These are phyloP conservation scores for Natator depressus DNA, from an alignment of 2,113 vertebrate species.

Conservation along the genomic window DNA sequence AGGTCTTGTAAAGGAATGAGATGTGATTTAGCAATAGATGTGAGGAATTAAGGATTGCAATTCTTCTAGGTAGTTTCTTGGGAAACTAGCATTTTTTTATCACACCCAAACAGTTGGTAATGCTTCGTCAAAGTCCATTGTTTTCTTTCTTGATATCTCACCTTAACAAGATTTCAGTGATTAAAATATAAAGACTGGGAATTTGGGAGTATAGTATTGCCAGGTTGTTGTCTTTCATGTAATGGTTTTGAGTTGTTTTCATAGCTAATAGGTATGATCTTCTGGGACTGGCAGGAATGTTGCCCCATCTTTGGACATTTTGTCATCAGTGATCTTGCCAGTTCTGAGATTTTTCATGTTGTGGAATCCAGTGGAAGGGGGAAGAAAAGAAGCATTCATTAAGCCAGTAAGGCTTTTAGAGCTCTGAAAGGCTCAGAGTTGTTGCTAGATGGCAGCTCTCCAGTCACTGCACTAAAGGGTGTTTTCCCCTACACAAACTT, in stretches of 20 bases:
- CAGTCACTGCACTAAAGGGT: not conserved
- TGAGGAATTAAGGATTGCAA: not conserved
- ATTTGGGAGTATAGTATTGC: not conserved
- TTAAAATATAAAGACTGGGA: not conserved
- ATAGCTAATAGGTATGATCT: not conserved
- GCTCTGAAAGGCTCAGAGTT: fast-evolving
- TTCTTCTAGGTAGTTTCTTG: not conserved
- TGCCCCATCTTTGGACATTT: not conserved
- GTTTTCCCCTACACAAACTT: not conserved
- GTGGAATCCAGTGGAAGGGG: not conserved
- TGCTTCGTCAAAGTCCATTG: not conserved
- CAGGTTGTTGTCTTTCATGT: not conserved
- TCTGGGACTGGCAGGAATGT: not conserved
- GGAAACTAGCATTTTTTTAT: not conserved
- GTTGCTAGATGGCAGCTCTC: fast-evolving
- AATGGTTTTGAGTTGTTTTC: not conserved
- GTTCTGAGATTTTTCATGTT: not conserved
- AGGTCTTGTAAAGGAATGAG: not conserved
- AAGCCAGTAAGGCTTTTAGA: fast-evolving
- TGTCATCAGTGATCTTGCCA: fast-evolving
- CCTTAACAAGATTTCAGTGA: not conserved
- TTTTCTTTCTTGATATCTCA: not conserved
- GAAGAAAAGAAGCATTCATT: not conserved
- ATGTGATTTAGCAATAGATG: not conserved
- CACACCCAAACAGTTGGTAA: not conserved